Evolutionary conservation across 2,888 invertebrate species (phyloP).

Genomic region (Lamellibrachia columna): DNA sequence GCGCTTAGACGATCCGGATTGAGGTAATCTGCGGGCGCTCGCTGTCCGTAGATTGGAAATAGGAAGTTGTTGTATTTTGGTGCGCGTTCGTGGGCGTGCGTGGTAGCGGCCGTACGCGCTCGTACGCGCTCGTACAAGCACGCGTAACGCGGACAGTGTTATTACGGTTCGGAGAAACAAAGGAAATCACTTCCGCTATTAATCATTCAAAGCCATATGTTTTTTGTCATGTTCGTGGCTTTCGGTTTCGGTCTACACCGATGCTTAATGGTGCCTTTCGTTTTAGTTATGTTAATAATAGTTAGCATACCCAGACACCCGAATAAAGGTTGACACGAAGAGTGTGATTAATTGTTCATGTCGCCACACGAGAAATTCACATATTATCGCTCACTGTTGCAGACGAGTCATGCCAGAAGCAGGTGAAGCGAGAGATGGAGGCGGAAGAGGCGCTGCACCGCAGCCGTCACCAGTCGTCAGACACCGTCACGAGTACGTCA

Average conservation of each 20-base stretch:
- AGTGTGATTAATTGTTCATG: neutral
- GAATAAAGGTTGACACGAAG: no score
- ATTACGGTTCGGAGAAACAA: no score
- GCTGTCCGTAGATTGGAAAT: neutral
- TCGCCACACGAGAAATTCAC: neutral
- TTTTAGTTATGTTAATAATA: no score
- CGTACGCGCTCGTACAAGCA: neutral
- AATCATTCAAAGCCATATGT: no score
- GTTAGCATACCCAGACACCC: no score
- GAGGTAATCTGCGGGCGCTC: neutral
- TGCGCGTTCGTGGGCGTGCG: neutral
- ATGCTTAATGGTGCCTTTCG: no score
- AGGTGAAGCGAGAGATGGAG: conserved; percentile 7
- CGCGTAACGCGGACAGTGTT: neutral
- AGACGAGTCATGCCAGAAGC: neutral
- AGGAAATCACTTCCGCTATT: no score
- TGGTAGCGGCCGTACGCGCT: no score
- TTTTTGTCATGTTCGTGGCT: no score
- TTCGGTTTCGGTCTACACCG: no score
- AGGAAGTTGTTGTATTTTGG: neutral
- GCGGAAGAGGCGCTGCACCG: neutral
- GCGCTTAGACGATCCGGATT: conserved; percentile 16
- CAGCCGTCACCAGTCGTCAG: neutral
- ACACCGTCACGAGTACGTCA: neutral
- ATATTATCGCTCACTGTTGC: neutral